Conservation (phyloP, 2,888 invertebrate genomes). For the Lasius platythorax region DNA sequence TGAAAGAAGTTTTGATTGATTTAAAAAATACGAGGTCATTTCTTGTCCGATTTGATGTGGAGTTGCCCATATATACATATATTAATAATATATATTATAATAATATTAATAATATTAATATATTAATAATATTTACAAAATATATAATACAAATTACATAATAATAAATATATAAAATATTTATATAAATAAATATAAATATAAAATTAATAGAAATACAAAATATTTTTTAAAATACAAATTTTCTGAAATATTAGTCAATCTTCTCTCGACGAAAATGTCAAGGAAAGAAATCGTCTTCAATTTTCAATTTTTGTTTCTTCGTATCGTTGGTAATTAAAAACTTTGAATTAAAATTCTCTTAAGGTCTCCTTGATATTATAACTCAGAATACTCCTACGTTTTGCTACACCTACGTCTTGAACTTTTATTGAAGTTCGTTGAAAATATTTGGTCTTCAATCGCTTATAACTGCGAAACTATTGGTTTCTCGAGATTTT, state of each 20-base stretch:
- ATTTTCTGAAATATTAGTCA: not conserved
- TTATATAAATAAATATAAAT: too few relatives aligned
- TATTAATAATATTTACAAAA: too few relatives aligned
- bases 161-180: too few relatives aligned
- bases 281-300: not conserved
- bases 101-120: too few relatives aligned
- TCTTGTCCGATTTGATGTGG: too few relatives aligned
- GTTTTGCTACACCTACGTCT: not conserved
- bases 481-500: conserved; percentile 9
- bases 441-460: conserved; percentile 21
- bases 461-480: conserved; percentile 6
- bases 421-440: not conserved
- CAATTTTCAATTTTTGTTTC: conserved; percentile 1
- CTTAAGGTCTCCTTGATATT: not conserved
- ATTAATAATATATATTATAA: too few relatives aligned
- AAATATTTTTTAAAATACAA: not conserved
- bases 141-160: too few relatives aligned
- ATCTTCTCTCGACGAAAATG: not conserved
- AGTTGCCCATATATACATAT: too few relatives aligned
- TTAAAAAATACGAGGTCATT: too few relatives aligned
- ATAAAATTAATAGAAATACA: too few relatives aligned
- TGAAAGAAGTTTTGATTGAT: too few relatives aligned
- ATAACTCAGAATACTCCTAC: conserved; percentile 15
- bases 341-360: conserved; percentile 26
- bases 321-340: not conserved